Evolutionary conservation across 2,113 vertebrate genomes (phyloP).

Genomic region (Zosterops borbonicus): DNA sequence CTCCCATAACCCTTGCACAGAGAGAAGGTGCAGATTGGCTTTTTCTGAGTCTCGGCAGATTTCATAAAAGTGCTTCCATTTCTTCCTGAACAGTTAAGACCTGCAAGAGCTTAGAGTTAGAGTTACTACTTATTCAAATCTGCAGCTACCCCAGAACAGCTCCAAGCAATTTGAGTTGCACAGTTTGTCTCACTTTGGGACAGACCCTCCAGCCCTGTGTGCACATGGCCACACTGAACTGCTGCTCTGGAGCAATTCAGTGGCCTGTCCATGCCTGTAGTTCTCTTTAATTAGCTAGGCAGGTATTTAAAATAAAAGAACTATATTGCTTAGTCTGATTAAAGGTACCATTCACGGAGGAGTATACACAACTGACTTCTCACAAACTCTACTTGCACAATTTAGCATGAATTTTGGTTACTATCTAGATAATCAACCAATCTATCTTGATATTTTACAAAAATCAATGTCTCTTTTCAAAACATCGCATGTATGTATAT

Average conservation of each 20-base stretch:
- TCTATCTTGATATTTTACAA: not conserved
- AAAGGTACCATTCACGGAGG: not conserved
- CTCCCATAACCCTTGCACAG: not conserved
- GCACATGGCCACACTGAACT: not conserved
- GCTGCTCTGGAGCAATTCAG: not conserved
- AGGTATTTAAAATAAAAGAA: not conserved
- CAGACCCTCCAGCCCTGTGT: not conserved
- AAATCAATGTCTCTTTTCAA: not conserved
- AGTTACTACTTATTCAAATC: not conserved
- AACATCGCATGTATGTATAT: not conserved
- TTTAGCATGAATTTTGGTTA: not conserved
- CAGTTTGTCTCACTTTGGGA: not conserved
- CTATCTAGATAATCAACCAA: not conserved
- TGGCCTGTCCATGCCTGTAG: not conserved
- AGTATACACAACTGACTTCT: not conserved
- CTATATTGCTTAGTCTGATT: not conserved
- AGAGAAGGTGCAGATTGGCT: not conserved
- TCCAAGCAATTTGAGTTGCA: not conserved
- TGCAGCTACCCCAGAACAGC: not conserved
- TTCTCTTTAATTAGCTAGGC: not conserved
- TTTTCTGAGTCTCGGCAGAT: not conserved
- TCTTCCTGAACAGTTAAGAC: not conserved
- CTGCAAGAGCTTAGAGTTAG: not conserved
- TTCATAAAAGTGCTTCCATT: not conserved
- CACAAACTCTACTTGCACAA: not conserved